Base-by-base conservation (phyloP, 2,113 vertebrate genomes). In the Ramphastos sulfuratus region DNA sequence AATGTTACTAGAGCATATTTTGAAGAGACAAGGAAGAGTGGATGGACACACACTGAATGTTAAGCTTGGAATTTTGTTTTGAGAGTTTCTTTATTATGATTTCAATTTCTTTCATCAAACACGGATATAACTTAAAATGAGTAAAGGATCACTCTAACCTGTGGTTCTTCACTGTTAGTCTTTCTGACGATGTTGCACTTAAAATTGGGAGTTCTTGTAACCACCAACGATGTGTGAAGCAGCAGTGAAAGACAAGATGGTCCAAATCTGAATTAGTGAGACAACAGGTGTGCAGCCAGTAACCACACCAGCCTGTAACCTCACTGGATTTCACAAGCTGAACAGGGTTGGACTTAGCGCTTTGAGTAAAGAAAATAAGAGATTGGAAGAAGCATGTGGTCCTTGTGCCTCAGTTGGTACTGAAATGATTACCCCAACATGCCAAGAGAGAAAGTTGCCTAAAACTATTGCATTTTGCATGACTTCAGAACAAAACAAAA, bases 301-400 rank as follows among this genome's bases (percentile, higher is more conserved):
- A 90, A 93, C 87, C 80, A 94, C 80, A 44, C 73, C 28, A 27
- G 77, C 66, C 85, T 95, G 31, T 89, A 88, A 85, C 77, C 93
- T 88, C 94, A 28, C 69, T 95, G 85, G 65, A 81, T 93, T 81
- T 95, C 96, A 95, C 96, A 95, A 96, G 95, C 96, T 96, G 90
- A 96, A 92, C 93, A 58, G 82, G 73, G 85, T 94, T 94, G 91
- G 87, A 78, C 4, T 85, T 87, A 74, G 67, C 39, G 12, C 48
- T 80, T 77, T 15, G 23, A 54, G 46, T 23, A 20, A 55, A 35
- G 18, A 50, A 64, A 18, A 48, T 15, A 28, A 7, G 3, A 5
- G 8, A 28, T 58, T 21, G 5, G 44, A 89, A 85, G 79, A 65
- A 77, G 50, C 23, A 10, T 55, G 25, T 77, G 46, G 42, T 84